A percentile compares a stretch with the other conserved stretches of the same genome.
Evolutionary conservation across 2,888 invertebrate genomes (phyloP).

Genomic region (Cryptus armator): DNA sequence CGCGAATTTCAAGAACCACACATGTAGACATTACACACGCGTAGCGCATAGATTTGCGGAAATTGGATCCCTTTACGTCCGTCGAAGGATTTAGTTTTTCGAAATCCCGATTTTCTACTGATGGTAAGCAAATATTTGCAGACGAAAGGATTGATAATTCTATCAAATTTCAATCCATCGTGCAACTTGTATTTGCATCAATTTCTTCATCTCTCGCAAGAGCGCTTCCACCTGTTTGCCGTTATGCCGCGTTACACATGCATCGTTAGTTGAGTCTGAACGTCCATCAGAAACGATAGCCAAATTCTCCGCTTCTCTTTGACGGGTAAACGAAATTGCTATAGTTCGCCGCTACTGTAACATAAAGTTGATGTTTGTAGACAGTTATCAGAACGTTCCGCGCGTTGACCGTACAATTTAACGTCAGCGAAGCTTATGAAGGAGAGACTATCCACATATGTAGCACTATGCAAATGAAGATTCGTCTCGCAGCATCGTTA

Average conservation of each 20-base stretch:
- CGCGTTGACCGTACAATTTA: no score
- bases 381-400: no score
- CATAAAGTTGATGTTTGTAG: no score
- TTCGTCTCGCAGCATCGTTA: no score
- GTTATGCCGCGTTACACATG: not conserved
- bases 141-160: slow-evolving; percentile 25
- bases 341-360: no score
- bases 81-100: slow-evolving; percentile 8
- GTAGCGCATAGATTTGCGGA: not conserved
- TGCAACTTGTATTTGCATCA: slow-evolving; percentile 12
- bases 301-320: not conserved
- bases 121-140: slow-evolving; percentile 51
- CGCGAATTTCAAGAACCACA: slow-evolving; percentile 11
- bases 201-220: not conserved
- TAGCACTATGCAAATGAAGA: no score
- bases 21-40: not conserved
- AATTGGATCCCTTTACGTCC: slow-evolving; percentile 15
- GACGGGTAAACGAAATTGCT: not conserved
- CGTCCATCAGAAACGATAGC: not conserved
- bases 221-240: not conserved
- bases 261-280: slow-evolving; percentile 1
- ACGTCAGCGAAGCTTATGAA: no score
- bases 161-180: slow-evolving; percentile 4
- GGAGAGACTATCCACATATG: no score
- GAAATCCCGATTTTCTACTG: slow-evolving; percentile 1